These are phyloP conservation scores for Brachypteracias leptosomus DNA, from an alignment of 2,113 vertebrate species.

Conservation along the genomic window DNA sequence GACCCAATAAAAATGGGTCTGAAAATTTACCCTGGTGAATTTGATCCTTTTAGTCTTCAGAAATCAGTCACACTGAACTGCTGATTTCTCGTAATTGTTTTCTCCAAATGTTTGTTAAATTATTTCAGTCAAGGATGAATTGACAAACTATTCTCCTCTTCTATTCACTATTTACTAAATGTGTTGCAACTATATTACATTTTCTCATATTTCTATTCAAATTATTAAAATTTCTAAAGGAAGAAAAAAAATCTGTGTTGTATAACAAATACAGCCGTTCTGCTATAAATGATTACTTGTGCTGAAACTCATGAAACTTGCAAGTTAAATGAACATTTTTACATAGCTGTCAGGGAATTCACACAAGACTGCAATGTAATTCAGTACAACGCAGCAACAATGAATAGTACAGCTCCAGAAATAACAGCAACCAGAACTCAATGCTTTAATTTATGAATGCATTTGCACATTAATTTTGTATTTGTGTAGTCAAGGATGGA, in stretches of 20 bases:
- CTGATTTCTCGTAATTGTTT: not conserved
- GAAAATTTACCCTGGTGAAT: not conserved
- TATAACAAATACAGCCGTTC: not conserved
- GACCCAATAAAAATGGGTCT: not conserved
- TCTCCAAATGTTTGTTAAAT: not conserved
- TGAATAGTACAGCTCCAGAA: not conserved
- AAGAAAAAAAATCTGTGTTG: not conserved
- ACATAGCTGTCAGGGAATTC: not conserved
- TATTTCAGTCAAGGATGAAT: not conserved
- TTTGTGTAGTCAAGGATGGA: not conserved
- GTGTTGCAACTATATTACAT: not conserved
- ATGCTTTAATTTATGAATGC: conserved; percentile 23
- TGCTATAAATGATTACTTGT: not conserved
- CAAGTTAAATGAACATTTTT: not conserved
- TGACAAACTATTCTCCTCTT: not conserved
- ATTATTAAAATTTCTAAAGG: not conserved
- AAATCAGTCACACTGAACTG: not conserved
- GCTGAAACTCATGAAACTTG: not conserved
- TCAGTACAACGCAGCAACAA: not conserved
- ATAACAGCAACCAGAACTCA: not conserved
- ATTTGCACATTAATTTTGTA: conserved; percentile 43
- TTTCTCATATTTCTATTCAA: not conserved
- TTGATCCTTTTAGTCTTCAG: not conserved
- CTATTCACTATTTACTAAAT: not conserved
- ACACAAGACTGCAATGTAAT: not conserved